Evolutionary conservation across 2,797 vertebrate species (phyloP).

Genomic region (Fringilla coelebs): DNA sequence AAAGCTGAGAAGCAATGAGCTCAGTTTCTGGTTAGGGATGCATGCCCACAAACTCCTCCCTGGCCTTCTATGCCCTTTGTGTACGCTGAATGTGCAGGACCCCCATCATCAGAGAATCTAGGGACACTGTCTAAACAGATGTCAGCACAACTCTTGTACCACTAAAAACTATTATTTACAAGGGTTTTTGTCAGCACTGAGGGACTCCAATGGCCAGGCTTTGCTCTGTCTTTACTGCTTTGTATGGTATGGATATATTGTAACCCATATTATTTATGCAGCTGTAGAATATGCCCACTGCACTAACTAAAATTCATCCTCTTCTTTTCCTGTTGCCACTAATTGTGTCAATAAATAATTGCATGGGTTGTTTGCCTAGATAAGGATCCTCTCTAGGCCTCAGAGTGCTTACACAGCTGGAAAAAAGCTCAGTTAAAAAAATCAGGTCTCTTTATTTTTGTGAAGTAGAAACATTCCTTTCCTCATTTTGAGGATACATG

Average conservation of each 20-base stretch:
- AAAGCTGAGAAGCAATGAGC: not conserved
- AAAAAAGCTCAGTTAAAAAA: slow-evolving; percentile 42
- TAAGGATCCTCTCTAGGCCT: not conserved
- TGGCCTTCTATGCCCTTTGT: rapidly evolving
- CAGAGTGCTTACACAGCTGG: not conserved
- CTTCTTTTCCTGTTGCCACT: not conserved
- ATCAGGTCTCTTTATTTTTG: slow-evolving; percentile 12
- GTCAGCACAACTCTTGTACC: not conserved
- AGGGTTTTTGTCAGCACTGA: not conserved
- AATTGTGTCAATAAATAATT: slow-evolving; percentile 18
- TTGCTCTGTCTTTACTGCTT: not conserved
- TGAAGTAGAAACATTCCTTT: slow-evolving; percentile 17
- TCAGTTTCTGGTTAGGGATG: not conserved
- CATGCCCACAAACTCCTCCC: rapidly evolving
- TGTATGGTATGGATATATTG: not conserved
- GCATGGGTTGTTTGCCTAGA: not conserved
- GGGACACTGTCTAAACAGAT: not conserved
- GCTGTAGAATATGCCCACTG: not conserved
- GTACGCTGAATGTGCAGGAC: rapidly evolving
- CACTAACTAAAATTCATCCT: not conserved
- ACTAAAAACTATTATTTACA: not conserved
- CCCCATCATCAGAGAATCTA: not conserved
- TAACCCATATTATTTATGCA: not conserved
- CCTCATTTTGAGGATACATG: slow-evolving; percentile 41
- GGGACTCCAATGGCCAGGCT: not conserved